These are phyloP conservation scores for Aplochiton taeniatus DNA, from an alignment of 2,797 vertebrate genomes.

Conservation along the genomic window DNA sequence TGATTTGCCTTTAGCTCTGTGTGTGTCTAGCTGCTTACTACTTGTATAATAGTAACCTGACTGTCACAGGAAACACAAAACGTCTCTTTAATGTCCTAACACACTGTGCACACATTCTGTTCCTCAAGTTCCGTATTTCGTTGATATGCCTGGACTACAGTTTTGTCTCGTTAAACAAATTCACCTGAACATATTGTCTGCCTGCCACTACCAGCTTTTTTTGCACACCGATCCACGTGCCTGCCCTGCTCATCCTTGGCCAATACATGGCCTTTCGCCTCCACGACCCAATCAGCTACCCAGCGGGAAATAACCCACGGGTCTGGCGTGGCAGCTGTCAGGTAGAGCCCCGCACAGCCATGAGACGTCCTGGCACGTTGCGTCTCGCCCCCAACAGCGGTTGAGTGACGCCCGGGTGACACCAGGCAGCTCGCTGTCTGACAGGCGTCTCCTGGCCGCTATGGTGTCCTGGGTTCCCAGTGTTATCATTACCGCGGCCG, in stretches of 20 bases:
- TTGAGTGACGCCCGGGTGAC: conserved; percentile 65
- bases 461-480: conserved; percentile 69
- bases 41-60: too few relatives aligned
- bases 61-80: too few relatives aligned
- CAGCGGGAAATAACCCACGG: too few relatives aligned
- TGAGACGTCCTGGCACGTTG: conserved; percentile 64
- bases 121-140: too few relatives aligned
- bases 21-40: background rate
- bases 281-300: conserved; percentile 9
- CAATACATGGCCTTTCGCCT: conserved; percentile 28
- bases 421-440: conserved; percentile 49
- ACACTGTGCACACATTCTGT: too few relatives aligned
- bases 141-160: too few relatives aligned
- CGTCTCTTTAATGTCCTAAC: too few relatives aligned
- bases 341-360: conserved; percentile 48
- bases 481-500: conserved; percentile 66
- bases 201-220: too few relatives aligned
- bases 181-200: too few relatives aligned
- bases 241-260: conserved; percentile 8
- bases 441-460: conserved; percentile 54
- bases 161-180: too few relatives aligned
- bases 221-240: background rate
- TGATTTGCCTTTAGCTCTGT: conserved; percentile 13
- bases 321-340: conserved; percentile 63
- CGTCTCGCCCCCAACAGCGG: conserved; percentile 59